Evolutionary conservation across 1,140 invertebrate genomes (phyloP), one percentile per base, ranked within the genome.

Genomic region (Apis cerana): DNA sequence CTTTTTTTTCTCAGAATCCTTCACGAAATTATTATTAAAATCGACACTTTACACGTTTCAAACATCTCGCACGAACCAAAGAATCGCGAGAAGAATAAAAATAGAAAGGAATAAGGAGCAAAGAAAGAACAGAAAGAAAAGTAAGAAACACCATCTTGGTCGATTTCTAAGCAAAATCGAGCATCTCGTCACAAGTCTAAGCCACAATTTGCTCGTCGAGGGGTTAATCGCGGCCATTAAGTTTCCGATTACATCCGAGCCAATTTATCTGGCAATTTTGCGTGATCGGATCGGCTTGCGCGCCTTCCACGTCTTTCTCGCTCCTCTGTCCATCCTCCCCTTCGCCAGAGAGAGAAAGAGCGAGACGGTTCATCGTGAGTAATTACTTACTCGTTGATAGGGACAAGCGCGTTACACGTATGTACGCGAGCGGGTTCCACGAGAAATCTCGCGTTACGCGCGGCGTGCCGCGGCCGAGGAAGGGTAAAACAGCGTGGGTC

Each of bases 221-320:
- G 54, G 80, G 75, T 78, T 82, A 77, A 82, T 78, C 80, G 75
- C 33, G 12, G 65, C 67, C 65, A 77, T 78, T 82, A 82, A 70
- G 61, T 75, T 68, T 58, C 62, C 80, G 80, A 81, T 81, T 81
- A 81, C 80, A 65, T 67, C 72, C 64, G 64, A 82, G 67, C 67
- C 80, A 82, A 82, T 82, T 82, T 82, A 82, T 82, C 80, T 69
- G n/a, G 80, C 27, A 76, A 82, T 82, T 82, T 82, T 67, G 67
- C 67, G 75, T 69, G 80, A 82, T 82, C 80, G 67, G 65, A 70
- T 77, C 80, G 59, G 19, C 62, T 23, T 33, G 50, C 75, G 52
- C 19, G 50, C 27, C 19, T 15, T 65, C 56, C 54, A 12, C 21
- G 48, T 43, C 54, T 72, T 19, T 13, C 19, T 12, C 15, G 0